phyloP scores from a whole-genome alignment of 2,888 invertebrate genomes.

The Polydrusus cervinus region DNA sequence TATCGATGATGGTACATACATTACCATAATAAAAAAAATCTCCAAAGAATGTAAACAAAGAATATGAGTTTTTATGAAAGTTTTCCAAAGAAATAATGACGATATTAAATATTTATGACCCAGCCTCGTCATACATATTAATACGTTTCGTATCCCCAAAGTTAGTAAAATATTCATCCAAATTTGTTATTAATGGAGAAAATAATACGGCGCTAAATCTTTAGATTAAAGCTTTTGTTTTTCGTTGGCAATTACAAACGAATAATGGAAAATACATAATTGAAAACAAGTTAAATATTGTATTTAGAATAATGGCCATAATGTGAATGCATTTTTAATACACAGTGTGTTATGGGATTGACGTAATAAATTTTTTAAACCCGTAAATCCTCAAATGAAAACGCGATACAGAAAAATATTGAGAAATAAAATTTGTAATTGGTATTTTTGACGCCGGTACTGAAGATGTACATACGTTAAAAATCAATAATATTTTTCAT shows the following conservation, averaged over 20 bases:
- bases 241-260: conserved; percentile 2
- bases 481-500: too few relatives aligned
- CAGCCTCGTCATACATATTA: conserved; percentile 6
- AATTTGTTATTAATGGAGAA: conserved; percentile 23
- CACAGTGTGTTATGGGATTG: too few relatives aligned
- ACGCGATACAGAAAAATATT: too few relatives aligned
- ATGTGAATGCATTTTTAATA: background rate
- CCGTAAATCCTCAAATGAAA: too few relatives aligned
- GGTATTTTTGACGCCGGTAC: too few relatives aligned
- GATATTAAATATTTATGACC: conserved; percentile 21
- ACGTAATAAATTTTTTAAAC: too few relatives aligned
- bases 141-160: conserved; percentile 15
- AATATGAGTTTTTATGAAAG: conserved; percentile 7
- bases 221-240: conserved; percentile 9
- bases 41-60: conserved; percentile 18
- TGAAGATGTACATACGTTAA: too few relatives aligned
- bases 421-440: too few relatives aligned
- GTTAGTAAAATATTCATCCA: conserved; percentile 13
- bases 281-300: background rate
- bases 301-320: background rate
- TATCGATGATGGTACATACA: background rate
- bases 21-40: background rate
- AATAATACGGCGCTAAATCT: conserved; percentile 19
- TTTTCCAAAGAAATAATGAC: conserved; percentile 16
- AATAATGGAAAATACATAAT: conserved; percentile 6